Conservation (phyloP, 2,888 invertebrate species). For the Tenthredo notha region DNA sequence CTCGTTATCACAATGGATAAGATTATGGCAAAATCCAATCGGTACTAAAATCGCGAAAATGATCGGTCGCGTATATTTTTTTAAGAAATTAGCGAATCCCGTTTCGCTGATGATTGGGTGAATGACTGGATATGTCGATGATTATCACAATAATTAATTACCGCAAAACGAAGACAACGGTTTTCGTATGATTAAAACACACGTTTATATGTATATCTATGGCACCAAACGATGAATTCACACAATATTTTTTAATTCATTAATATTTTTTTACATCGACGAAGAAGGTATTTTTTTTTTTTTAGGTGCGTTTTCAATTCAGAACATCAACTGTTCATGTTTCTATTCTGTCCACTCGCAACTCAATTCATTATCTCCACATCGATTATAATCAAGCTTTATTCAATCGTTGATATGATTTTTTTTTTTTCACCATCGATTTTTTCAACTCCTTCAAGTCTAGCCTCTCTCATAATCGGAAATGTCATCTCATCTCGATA, state of each 20-base stretch:
- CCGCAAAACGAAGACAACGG: background rate
- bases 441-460: background rate
- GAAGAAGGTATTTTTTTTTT: background rate
- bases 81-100: too few species aligned
- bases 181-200: background rate
- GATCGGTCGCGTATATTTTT: too few species aligned
- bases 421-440: background rate
- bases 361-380: slow-evolving; percentile 5
- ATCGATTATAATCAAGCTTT: background rate
- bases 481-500: slow-evolving; percentile 38
- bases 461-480: slow-evolving; percentile 1
- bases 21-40: background rate
- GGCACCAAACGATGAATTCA: slow-evolving; percentile 25
- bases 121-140: slow-evolving; percentile 27
- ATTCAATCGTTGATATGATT: background rate
- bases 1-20: background rate
- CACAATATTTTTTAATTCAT: background rate
- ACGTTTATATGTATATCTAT: background rate
- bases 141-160: slow-evolving; percentile 41
- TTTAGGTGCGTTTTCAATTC: background rate
- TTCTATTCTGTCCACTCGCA: background rate
- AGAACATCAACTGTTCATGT: background rate
- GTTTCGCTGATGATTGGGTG: background rate
- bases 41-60: too few species aligned
- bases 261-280: background rate